These are phyloP conservation scores for Platysternon megacephalum DNA, from an alignment of 2,113 vertebrate species.

Conservation along the genomic window DNA sequence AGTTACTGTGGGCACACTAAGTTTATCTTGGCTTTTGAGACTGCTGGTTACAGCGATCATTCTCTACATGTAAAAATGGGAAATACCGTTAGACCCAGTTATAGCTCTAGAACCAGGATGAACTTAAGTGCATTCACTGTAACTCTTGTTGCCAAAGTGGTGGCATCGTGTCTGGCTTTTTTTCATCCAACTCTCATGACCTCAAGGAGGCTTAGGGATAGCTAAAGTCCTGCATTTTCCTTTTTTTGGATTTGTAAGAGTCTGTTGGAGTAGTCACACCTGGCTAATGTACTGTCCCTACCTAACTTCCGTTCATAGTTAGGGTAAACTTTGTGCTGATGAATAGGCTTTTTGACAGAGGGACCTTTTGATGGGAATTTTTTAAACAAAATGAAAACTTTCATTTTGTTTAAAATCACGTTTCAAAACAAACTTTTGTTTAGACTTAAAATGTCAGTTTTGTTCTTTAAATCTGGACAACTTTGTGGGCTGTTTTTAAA, in stretches of 20 bases:
- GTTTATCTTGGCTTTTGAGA: conserved; percentile 19
- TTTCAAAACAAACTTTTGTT: background rate
- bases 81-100: conserved; percentile 30
- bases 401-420: background rate
- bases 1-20: background rate
- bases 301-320: background rate
- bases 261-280: background rate
- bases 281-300: background rate
- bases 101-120: background rate
- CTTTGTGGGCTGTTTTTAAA: background rate
- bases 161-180: background rate
- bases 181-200: background rate
- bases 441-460: background rate
- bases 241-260: fast-evolving
- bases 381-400: background rate
- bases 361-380: background rate
- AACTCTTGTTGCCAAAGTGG: conserved; percentile 11
- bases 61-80: background rate
- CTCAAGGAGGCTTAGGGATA: background rate
- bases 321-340: background rate
- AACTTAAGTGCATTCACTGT: conserved; percentile 12
- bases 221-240: background rate
- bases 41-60: conserved; percentile 14
- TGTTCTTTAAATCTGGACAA: background rate
- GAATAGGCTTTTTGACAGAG: background rate